Conservation (phyloP, 2,113 vertebrate species). For the Phalacrocorax aristotelis region DNA sequence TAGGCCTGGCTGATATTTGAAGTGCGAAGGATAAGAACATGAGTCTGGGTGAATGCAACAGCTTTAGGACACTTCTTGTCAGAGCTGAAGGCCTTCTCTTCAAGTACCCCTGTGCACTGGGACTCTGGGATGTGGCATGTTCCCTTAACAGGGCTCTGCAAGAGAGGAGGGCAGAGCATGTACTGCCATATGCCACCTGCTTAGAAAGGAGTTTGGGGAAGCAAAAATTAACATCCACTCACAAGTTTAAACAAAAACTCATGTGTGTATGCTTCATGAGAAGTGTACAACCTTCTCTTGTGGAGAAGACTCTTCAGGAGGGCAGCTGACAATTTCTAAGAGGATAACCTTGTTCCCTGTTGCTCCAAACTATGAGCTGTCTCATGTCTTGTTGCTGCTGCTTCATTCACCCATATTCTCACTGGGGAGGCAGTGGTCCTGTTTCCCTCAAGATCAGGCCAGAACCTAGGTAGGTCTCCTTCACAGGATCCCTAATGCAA, state of each 20-base stretch:
- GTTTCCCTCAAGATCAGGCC: not conserved
- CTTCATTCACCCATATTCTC: not conserved
- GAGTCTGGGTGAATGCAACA: not conserved
- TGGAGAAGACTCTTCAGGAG: not conserved
- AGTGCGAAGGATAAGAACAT: not conserved
- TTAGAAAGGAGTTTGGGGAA: not conserved
- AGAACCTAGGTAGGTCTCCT: not conserved
- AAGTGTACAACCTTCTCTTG: not conserved
- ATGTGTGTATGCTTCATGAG: not conserved
- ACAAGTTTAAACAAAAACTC: not conserved
- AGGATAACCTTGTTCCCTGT: not conserved
- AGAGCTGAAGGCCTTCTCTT: not conserved
- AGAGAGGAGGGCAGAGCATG: not conserved
- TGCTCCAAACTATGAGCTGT: not conserved
- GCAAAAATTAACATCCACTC: not conserved
- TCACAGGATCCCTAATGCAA: not conserved
- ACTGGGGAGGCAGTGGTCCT: not conserved
- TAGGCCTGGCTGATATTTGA: not conserved
- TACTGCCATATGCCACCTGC: not conserved
- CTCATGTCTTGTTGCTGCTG: not conserved
- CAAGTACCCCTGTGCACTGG: not conserved
- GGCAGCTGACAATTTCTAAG: not conserved
- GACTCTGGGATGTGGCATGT: not conserved
- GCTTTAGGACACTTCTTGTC: not conserved
- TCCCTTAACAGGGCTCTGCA: not conserved